Evolutionary conservation across 2,113 vertebrate genomes (phyloP).

Genomic region (Tyto alba): DNA sequence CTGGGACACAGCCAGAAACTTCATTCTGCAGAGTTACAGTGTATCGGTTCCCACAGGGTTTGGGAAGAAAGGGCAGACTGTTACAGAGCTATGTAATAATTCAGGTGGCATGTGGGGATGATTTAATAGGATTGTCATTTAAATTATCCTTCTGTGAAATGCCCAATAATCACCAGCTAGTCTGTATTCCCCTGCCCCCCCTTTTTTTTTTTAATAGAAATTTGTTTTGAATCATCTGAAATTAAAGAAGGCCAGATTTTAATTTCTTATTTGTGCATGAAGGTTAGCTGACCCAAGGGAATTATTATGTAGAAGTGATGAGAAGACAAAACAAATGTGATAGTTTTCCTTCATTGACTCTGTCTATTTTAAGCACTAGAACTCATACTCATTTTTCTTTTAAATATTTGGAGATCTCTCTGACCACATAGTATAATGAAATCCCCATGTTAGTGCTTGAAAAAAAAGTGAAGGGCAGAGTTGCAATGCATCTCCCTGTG

Average conservation of each 20-base stretch:
- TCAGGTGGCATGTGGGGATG: background rate
- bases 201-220: background rate
- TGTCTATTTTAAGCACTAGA: background rate
- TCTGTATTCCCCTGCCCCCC: background rate
- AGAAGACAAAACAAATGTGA: background rate
- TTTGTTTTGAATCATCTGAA: background rate
- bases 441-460: background rate
- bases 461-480: background rate
- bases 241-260: background rate
- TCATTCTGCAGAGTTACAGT: background rate
- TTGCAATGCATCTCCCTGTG: background rate
- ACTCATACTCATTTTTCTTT: background rate
- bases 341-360: background rate
- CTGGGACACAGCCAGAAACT: background rate
- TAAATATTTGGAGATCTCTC: background rate
- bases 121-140: conserved; percentile 28
- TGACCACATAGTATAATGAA: background rate
- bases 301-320: background rate
- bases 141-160: conserved; percentile 15
- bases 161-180: background rate
- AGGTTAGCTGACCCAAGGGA: background rate
- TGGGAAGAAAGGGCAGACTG: background rate
- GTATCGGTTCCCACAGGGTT: background rate
- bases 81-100: background rate
- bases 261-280: background rate